phyloP scores from a whole-genome alignment of 2,797 vertebrate genomes.

The Lindbergichthys nudifrons region DNA sequence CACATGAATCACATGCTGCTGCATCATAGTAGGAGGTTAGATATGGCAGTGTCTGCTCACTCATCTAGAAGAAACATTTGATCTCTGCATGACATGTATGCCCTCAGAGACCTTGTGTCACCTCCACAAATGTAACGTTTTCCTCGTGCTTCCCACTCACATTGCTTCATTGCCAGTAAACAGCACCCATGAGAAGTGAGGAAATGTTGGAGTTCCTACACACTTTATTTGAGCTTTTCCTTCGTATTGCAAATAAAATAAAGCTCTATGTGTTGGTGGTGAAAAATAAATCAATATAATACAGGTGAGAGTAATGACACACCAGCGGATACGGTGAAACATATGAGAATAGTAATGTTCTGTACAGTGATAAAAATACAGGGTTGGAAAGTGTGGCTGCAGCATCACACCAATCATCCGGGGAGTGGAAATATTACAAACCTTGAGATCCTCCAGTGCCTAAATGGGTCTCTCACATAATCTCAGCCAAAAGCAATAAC shows the following conservation, averaged over 20 bases:
- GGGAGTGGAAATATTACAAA: conserved; percentile 7
- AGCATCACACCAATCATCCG: conserved; percentile 11
- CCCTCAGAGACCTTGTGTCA: conserved; percentile 71
- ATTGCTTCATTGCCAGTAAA: conserved; percentile 55
- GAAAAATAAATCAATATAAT: conserved; percentile 3
- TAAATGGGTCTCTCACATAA: conserved; percentile 20
- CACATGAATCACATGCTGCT: conserved; percentile 44
- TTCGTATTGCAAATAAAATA: conserved; percentile 22
- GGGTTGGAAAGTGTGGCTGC: not conserved
- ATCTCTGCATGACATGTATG: conserved; percentile 77
- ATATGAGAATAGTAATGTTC: not conserved
- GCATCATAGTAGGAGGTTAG: conserved; percentile 42
- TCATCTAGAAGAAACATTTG: conserved; percentile 72
- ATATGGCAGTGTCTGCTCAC: conserved; percentile 54
- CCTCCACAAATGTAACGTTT: conserved; percentile 73
- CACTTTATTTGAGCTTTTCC: conserved; percentile 17
- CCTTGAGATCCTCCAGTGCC: conserved; percentile 9
- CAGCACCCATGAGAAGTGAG: conserved; percentile 28
- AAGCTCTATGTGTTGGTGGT: not conserved
- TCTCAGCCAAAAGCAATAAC: conserved; percentile 40
- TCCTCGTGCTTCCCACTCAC: conserved; percentile 56
- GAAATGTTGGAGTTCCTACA: conserved; percentile 37
- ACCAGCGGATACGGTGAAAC: not conserved
- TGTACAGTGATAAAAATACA: not conserved
- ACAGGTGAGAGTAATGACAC: not conserved